Evolutionary conservation across 2,888 invertebrate species (phyloP), one percentile per base, ranked within the genome.

Genomic region (Empis stercorea): DNA sequence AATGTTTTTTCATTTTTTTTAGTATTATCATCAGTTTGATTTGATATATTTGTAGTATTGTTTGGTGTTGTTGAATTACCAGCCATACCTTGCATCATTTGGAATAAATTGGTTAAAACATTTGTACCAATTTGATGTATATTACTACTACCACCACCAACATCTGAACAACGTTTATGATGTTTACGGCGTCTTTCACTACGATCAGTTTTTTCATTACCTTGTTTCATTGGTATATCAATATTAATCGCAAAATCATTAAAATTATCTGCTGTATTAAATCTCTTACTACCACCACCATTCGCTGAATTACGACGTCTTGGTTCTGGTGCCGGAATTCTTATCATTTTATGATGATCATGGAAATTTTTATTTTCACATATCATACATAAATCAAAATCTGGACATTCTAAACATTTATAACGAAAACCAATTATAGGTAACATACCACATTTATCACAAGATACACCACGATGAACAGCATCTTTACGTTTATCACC

Each of bases 401-500:
- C 81, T 1, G 74, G 68, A 57, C 93, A 94, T 46, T 79, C 73
- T 14, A 84, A 67, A 61, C 93, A 94, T 66, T 89, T 92, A 73
- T 87, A 94, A 13, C 93, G 81, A 56, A 78, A 81, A 0, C 92
- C 92, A n/a, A 68, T 56, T 7, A 92, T 73, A 0, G 69, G 59
- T 0, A 65, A 61, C 10, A 46, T 23, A 0, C 82, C 72, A 59
- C 93, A 93, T 0, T 69, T 73, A 63, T 92, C 88, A 60, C 92
- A 93, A 6, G 72, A 59, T 1, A 92, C 76, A 1, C 76, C 74
- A 4, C 59, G 57, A 58, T 86, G 84, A 5, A 57, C 58, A 15
- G 38, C 55, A 5, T 54, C 49, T 43, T 56, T 60, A 7, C 13
- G 7, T 40, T 27, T 37, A 6, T 37, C 10, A 37, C 16, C n/a